Evolutionary conservation across 2,888 invertebrate genomes (phyloP).

Genomic region (Escarpia spicata): DNA sequence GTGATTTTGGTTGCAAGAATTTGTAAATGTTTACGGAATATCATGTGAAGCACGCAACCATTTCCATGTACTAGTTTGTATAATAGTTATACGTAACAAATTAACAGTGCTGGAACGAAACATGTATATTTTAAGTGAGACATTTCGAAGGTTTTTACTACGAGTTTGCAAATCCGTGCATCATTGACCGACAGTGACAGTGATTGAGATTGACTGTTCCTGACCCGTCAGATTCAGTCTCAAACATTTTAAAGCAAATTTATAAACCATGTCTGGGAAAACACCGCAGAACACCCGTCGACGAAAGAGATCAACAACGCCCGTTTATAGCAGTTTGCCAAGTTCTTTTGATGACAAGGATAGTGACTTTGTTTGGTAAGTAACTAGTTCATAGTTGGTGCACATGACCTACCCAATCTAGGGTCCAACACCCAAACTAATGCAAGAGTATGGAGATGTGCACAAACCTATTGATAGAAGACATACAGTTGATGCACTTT

Average conservation of each 20-base stretch:
- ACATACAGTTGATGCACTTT: too few relatives aligned
- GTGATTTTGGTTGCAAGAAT: slow-evolving; percentile 5
- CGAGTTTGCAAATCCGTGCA: slow-evolving; percentile 8
- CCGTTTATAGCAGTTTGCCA: slow-evolving; percentile 16
- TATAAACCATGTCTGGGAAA: not conserved
- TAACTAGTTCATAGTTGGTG: not conserved
- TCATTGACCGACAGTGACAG: not conserved
- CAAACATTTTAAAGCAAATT: not conserved
- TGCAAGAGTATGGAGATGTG: too few relatives aligned
- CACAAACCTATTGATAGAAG: too few relatives aligned
- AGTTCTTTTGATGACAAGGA: slow-evolving; percentile 13
- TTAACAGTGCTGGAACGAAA: not conserved
- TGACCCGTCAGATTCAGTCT: slow-evolving; percentile 10
- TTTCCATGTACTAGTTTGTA: slow-evolving; percentile 1
- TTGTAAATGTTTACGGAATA: not conserved
- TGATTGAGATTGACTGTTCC: not conserved
- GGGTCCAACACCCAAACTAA: too few relatives aligned
- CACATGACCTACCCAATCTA: too few relatives aligned
- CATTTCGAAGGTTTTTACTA: slow-evolving; percentile 13
- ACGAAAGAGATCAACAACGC: not conserved
- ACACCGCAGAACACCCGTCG: not conserved
- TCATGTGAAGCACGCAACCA: not conserved
- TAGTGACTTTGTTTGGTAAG: slow-evolving; percentile 5
- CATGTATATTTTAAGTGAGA: not conserved
- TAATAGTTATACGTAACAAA: not conserved